Conservation (phyloP, 1,140 invertebrate genomes). For the Camponotus pennsylvanicus region DNA sequence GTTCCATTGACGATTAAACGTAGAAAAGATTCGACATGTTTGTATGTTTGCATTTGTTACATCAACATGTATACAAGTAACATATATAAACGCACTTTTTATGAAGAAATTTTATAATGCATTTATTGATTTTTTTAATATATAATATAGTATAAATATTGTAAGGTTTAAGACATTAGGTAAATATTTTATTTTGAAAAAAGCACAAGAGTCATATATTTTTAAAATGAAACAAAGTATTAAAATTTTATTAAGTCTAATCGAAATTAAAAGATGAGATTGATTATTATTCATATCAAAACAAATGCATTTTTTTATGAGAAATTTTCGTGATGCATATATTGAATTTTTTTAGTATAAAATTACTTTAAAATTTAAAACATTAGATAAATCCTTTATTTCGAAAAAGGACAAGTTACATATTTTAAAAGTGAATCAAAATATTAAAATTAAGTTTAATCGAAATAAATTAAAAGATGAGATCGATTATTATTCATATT, state of each 20-base stretch:
- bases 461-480: neutral
- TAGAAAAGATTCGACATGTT: slow-evolving; percentile 10
- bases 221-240: neutral
- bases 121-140: neutral
- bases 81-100: neutral
- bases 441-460: neutral
- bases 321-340: slow-evolving; percentile 1
- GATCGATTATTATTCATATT: slow-evolving; percentile 3
- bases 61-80: no score
- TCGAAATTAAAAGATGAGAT: neutral
- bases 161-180: neutral
- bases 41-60: slow-evolving; percentile 2
- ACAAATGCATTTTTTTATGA: neutral
- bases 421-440: neutral
- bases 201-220: neutral
- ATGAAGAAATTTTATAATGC: neutral
- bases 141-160: neutral
- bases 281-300: slow-evolving; percentile 8
- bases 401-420: neutral
- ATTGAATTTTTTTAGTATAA: neutral
- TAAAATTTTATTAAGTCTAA: neutral
- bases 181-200: neutral
- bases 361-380: neutral
- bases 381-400: neutral
- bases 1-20: slow-evolving; percentile 51